A percentile compares a stretch with the other conserved stretches of the same genome.
Evolutionary conservation across 1,140 invertebrate genomes (phyloP).

Genomic region (Nylanderia fulva): DNA sequence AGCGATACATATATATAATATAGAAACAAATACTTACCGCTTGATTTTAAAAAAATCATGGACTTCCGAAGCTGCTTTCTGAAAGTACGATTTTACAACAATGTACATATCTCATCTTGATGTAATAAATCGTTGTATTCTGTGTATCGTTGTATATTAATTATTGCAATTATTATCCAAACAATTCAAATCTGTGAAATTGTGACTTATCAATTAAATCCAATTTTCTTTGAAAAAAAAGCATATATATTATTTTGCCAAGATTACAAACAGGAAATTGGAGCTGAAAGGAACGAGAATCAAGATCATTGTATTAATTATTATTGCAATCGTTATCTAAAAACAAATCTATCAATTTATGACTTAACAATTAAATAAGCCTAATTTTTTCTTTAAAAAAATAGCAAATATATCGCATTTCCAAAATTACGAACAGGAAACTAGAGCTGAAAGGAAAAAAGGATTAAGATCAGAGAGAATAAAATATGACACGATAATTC

Average conservation of each 20-base stretch:
- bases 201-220: neutral
- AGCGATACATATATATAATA: conserved; percentile 18
- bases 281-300: neutral
- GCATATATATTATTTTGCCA: neutral
- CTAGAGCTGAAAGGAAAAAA: neutral
- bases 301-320: neutral
- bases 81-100: conserved; percentile 58
- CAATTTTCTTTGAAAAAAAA: neutral
- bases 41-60: conserved; percentile 37
- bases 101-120: conserved; percentile 55
- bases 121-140: conserved; percentile 60
- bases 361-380: neutral
- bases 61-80: conserved; percentile 48
- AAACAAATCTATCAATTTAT: neutral
- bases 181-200: neutral
- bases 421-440: neutral
- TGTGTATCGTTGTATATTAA: neutral
- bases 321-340: neutral
- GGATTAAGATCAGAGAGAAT: neutral
- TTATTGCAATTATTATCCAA: neutral
- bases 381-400: neutral
- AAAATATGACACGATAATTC: neutral
- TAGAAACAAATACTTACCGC: conserved; percentile 27
- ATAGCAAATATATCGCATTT: neutral
- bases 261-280: neutral